Conservation (phyloP, 2,797 vertebrate species). For the Bradypodion pumilum region DNA sequence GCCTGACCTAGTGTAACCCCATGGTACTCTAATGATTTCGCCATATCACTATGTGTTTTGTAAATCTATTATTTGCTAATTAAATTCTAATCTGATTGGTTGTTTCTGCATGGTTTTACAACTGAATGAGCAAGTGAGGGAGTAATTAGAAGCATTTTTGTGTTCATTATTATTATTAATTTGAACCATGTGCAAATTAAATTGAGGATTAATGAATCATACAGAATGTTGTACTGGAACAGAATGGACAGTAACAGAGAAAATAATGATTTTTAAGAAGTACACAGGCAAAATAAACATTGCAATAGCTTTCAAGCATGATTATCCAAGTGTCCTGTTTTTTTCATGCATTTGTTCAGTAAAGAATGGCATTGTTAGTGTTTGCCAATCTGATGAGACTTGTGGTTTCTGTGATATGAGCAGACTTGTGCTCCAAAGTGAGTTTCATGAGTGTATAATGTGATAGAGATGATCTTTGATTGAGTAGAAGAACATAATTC, state of each 20-base stretch:
- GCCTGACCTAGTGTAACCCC: too few species aligned
- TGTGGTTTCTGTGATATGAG: constrained; percentile 33
- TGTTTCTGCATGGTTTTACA: not conserved
- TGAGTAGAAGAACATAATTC: constrained; percentile 58
- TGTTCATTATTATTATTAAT: not conserved
- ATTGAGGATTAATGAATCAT: too few species aligned
- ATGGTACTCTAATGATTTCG: too few species aligned
- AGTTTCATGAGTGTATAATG: constrained; percentile 41
- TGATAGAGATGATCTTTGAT: constrained; percentile 56
- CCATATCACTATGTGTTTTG: too few species aligned
- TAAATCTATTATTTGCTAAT: too few species aligned
- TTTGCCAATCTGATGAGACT: constrained; percentile 9
- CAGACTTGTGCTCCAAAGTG: not conserved
- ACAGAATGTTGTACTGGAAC: not conserved
- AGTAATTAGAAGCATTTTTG: too few species aligned
- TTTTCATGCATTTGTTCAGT: constrained; percentile 8
- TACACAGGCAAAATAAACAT: constrained; percentile 12
- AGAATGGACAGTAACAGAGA: not conserved
- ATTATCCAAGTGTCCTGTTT: not conserved
- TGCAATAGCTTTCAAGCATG: not conserved
- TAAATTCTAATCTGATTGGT: not conserved
- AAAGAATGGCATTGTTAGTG: not conserved
- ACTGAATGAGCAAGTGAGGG: too few species aligned
- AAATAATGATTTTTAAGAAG: not conserved
- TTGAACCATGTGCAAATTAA: too few species aligned